These are phyloP conservation scores for Cotesia typhae DNA, from an alignment of 1,140 invertebrate species.

Conservation along the genomic window DNA sequence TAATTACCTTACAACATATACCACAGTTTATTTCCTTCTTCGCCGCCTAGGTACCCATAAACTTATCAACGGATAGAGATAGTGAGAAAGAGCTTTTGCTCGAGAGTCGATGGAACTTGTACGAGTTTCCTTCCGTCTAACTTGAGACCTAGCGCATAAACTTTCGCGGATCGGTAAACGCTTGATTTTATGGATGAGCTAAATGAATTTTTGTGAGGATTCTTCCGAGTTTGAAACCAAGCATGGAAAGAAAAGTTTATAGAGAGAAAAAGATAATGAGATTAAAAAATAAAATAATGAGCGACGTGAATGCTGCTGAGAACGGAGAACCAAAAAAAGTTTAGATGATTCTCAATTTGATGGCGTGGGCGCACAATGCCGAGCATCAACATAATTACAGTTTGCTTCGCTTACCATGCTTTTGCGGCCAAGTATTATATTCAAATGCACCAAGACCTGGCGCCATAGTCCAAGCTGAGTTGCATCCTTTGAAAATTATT, in stretches of 20 bases:
- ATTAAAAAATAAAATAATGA: constrained; percentile 1
- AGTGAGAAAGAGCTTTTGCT: constrained; percentile 7
- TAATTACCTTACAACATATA: constrained; percentile 30
- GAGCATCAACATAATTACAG: constrained; percentile 64
- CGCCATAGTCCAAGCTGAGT: constrained; percentile 49
- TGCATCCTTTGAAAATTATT: constrained; percentile 34
- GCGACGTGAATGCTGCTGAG: neutral
- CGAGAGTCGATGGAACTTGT: constrained; percentile 17
- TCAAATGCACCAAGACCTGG: constrained; percentile 57
- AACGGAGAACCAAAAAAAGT: neutral
- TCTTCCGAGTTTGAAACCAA: too few relatives aligned
- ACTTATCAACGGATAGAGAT: constrained; percentile 2
- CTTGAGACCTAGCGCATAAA: constrained; percentile 23
- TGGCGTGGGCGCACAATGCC: constrained; percentile 44
- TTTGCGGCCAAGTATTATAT: constrained; percentile 60
- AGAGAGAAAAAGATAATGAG: neutral
- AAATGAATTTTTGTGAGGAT: too few relatives aligned
- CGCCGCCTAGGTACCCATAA: neutral
- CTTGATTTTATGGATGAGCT: neutral
- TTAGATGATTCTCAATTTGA: constrained; percentile 35
- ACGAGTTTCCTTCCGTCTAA: constrained; percentile 18
- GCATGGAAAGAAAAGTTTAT: too few relatives aligned
- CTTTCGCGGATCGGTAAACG: constrained; percentile 18
- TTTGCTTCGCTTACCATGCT: constrained; percentile 51
- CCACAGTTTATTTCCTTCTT: constrained; percentile 20